Percentiles rank a stretch among this genome's conserved stretches.
Evolutionary conservation across 2,113 vertebrate species (phyloP).

Genomic region (Solea senegalensis): DNA sequence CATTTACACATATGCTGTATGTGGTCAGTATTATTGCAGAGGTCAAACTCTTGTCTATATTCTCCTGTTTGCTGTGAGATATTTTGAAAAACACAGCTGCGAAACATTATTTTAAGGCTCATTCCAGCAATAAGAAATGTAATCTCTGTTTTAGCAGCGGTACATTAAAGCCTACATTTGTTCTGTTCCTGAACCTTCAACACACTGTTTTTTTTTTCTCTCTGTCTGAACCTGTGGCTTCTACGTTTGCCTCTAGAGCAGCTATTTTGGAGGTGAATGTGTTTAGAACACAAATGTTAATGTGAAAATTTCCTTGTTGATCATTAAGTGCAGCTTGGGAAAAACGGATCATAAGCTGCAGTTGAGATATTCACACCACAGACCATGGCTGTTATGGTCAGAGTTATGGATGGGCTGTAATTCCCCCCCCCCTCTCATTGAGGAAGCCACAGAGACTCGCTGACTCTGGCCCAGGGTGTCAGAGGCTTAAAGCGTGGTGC

Average conservation of each 20-base stretch:
- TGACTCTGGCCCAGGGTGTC: slow-evolving; percentile 60
- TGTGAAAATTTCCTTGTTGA: slow-evolving; percentile 18
- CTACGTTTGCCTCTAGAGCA: slow-evolving; percentile 16
- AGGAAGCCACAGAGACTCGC: slow-evolving; percentile 59
- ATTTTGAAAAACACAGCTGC: slow-evolving; percentile 39
- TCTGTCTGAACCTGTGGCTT: slow-evolving; percentile 27
- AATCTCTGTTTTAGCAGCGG: slow-evolving; percentile 13
- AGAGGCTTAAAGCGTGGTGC: slow-evolving; percentile 19
- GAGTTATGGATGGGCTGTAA: slow-evolving; percentile 57
- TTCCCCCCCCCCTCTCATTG: slow-evolving; percentile 47
- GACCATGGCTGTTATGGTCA: slow-evolving; percentile 66
- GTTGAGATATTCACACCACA: slow-evolving; percentile 71
- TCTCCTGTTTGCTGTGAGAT: slow-evolving; percentile 51
- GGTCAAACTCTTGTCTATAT: slow-evolving; percentile 35
- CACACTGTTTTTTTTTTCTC: neutral
- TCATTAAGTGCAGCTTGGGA: slow-evolving; percentile 36
- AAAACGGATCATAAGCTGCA: slow-evolving; percentile 30
- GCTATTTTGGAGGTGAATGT: slow-evolving; percentile 30
- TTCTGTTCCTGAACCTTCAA: slow-evolving; percentile 32
- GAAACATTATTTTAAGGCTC: slow-evolving; percentile 47
- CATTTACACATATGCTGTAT: slow-evolving; percentile 55
- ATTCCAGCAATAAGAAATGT: slow-evolving; percentile 28
- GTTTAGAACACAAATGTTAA: slow-evolving; percentile 27
- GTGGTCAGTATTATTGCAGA: slow-evolving; percentile 29
- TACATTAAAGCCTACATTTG: slow-evolving; percentile 33